These are phyloP conservation scores for Acridotheres tristis DNA, from an alignment of 2,797 vertebrate genomes.

Conservation along the genomic window DNA sequence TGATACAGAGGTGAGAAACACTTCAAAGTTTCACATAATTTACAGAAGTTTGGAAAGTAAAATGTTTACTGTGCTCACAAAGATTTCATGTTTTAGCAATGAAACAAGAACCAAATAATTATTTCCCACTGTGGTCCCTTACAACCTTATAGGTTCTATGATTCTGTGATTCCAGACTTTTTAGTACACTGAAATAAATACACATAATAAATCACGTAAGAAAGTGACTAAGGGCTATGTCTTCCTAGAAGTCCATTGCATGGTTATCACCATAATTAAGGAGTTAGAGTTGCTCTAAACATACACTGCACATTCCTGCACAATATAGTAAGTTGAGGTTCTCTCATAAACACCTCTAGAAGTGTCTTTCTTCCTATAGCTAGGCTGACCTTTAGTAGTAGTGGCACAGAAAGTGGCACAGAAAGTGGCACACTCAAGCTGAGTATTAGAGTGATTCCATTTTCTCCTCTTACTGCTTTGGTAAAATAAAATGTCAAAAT, in stretches of 20 bases:
- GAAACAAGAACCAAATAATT: neutral
- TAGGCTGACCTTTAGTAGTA: neutral
- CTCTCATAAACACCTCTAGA: neutral
- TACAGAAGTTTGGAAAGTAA: neutral
- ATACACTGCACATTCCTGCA: neutral
- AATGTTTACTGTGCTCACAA: neutral
- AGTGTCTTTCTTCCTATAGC: neutral
- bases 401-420: rapidly evolving
- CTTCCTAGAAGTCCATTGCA: neutral
- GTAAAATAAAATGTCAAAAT: neutral
- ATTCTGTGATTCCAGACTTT: neutral
- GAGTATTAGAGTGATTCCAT: neutral
- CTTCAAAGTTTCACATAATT: neutral
- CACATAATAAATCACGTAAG: neutral
- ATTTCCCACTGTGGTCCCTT: neutral
- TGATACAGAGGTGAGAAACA: slow-evolving; percentile 34
- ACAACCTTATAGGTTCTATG: rapidly evolving
- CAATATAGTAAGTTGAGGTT: neutral
- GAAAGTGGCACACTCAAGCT: neutral
- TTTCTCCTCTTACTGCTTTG: neutral
- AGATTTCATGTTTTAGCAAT: neutral
- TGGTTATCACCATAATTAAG: neutral
- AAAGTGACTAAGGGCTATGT: neutral
- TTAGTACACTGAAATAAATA: neutral
- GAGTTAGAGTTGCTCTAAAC: neutral